A percentile compares a stretch with the other conserved stretches of the same genome.
Evolutionary conservation across 2,113 vertebrate genomes (phyloP).

Genomic region (Pampusana beccarii): DNA sequence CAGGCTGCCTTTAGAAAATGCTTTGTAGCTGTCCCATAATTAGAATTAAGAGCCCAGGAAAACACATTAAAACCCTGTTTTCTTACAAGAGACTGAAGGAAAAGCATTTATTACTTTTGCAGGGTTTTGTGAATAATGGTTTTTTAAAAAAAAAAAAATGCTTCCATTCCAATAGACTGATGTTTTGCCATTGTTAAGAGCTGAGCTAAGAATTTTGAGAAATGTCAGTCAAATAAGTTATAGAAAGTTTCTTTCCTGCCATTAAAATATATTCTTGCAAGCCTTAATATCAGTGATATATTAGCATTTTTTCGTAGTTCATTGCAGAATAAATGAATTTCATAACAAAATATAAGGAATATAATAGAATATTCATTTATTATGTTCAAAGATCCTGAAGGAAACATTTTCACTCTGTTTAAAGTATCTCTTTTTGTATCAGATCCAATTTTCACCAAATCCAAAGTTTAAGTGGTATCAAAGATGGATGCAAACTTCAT

Average conservation of each 20-base stretch:
- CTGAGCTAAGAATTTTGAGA: background rate
- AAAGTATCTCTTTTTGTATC: background rate
- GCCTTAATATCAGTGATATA: background rate
- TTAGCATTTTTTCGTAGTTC: background rate
- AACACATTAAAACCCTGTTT: background rate
- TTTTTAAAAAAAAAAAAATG: background rate
- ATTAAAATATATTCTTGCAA: background rate
- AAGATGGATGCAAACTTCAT: background rate
- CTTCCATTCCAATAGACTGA: background rate
- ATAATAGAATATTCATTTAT: background rate
- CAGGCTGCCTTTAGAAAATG: background rate
- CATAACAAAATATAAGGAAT: background rate
- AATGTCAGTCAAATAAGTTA: background rate
- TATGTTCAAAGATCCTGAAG: background rate
- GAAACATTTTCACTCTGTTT: fast-evolving
- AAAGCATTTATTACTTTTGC: background rate
- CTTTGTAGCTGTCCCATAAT: background rate
- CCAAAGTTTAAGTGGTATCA: background rate
- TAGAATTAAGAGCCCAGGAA: background rate
- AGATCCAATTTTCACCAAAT: background rate
- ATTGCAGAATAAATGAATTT: background rate
- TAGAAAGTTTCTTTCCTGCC: background rate
- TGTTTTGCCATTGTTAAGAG: background rate
- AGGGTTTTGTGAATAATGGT: background rate
- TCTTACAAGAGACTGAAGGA: background rate